Evolutionary conservation across 2,113 vertebrate genomes (phyloP).

Genomic region (Elephantulus edwardii): DNA sequence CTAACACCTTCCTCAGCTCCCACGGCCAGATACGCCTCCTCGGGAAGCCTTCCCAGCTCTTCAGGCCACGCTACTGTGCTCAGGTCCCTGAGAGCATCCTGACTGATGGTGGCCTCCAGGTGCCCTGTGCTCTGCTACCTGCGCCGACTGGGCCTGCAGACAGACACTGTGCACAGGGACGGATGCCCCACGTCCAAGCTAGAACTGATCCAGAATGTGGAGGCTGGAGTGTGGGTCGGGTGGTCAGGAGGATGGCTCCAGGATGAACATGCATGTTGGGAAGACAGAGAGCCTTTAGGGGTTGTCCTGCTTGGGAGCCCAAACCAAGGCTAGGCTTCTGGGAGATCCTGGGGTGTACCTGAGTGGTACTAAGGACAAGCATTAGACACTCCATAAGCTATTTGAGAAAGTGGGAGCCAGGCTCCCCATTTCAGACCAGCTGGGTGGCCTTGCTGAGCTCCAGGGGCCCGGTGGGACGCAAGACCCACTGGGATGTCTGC

Average conservation of each 20-base stretch:
- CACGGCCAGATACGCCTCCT: fast-evolving
- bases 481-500: not conserved
- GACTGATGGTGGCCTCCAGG: not conserved
- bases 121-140: not conserved
- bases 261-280: not conserved
- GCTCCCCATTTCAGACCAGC: no score
- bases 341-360: fast-evolving
- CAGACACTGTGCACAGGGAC: no score
- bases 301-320: not conserved
- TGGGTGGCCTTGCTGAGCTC: not conserved
- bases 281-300: no score
- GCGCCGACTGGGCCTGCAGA: not conserved
- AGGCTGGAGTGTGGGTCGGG: not conserved
- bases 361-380: not conserved
- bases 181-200: not conserved
- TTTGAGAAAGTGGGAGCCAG: not conserved
- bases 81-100: no score
- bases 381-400: fast-evolving
- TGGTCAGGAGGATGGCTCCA: no score
- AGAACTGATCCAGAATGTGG: not conserved
- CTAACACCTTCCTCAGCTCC: not conserved
- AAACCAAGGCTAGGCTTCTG: not conserved
- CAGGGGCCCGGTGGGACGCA: not conserved
- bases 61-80: not conserved
- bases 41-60: not conserved